Base-by-base conservation (phyloP, 2,888 invertebrate genomes). In the Thelaira solivaga region DNA sequence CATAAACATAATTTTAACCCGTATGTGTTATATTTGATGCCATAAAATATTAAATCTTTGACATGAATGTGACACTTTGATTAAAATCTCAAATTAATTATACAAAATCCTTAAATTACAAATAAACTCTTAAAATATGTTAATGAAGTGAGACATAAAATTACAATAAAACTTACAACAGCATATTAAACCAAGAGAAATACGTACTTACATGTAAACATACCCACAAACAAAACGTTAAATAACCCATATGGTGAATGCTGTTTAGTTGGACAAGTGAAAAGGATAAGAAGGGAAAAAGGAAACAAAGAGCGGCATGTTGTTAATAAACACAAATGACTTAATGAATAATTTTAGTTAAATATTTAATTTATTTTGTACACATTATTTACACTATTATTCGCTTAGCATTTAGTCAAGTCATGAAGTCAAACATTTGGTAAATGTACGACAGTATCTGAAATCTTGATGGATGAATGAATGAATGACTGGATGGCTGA, bases 21-120 rank as follows among this genome's bases (percentile, higher is more conserved):
- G n/a, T n/a, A n/a, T n/a, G n/a, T n/a, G n/a, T n/a, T n/a, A n/a
- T n/a, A n/a, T n/a, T n/a, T n/a, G n/a, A n/a, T n/a, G n/a, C n/a
- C n/a, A n/a, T n/a, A n/a, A n/a, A n/a, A n/a, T n/a, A n/a, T n/a
- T n/a, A n/a, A n/a, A n/a, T n/a, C n/a, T n/a, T n/a, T n/a, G n/a
- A n/a, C n/a, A n/a, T n/a, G n/a, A n/a, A n/a, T n/a, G n/a, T n/a
- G n/a, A n/a, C n/a, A n/a, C 79, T 85, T 85, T 85, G 83, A 84
- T 83, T 82, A 83, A 85, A 83, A 45, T 49, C 11, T 49, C 11
- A n/a, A 18, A 64, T 64, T 26, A 39, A 64, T 64, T 36, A 64
- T 36, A 10, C 36, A 47, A 24, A 61, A 26, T 16, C 45, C 8
- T 34, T n/a, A 31, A 34, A 61, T 31, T 34, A 45, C 16, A 18